Evolutionary conservation across 2,113 vertebrate genomes (phyloP), one percentile per base, ranked within the genome.

Genomic region (Dasyornis broadbenti): DNA sequence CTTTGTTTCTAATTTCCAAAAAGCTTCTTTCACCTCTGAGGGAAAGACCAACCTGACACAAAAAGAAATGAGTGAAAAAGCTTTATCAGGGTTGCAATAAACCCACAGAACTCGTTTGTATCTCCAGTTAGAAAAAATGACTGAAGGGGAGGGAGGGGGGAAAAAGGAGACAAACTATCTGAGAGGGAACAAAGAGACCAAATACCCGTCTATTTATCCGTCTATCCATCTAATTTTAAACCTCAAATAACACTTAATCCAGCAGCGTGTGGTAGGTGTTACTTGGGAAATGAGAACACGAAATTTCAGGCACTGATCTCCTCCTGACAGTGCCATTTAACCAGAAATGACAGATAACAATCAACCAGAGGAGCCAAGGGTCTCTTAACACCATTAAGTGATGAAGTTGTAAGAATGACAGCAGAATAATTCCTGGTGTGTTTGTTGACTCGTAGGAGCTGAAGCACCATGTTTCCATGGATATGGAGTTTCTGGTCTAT

Each of bases 401-500:
- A 64, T 76, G 86, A 57, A 91, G 84, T 33, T 59, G 82, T 92
- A 82, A 81, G 90, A 84, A 89, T 84, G 81, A 95, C 84, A 93
- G 87, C 26, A 71, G 50, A 97, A 92, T 79, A 72, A 92, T 89
- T 85, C 87, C 72, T 49, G 53, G 80, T 91, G 72, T 94, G 70
- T 57, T 95, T 89, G 86, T 84, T 86, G 84, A 89, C 70, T 89
- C 15, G 14, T 64, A 72, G 84, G 78, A 95, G 83, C 65, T 92
- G 49, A 27, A 94, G 89, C 83, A 92, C 86, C 89, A 91, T 91
- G 95, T 97, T 96, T 93, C 93, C 89, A 95, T 96, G 95, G 96
- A 95, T 96, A 94, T 95, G 82, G 75, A 95, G 81, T 57, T 95
- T 65, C 91, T 57, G 28, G 66, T 65, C 88, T 66, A 37, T 3